Base-by-base conservation (phyloP, 2,888 invertebrate genomes). In the Cheiracanthium punctorium region DNA sequence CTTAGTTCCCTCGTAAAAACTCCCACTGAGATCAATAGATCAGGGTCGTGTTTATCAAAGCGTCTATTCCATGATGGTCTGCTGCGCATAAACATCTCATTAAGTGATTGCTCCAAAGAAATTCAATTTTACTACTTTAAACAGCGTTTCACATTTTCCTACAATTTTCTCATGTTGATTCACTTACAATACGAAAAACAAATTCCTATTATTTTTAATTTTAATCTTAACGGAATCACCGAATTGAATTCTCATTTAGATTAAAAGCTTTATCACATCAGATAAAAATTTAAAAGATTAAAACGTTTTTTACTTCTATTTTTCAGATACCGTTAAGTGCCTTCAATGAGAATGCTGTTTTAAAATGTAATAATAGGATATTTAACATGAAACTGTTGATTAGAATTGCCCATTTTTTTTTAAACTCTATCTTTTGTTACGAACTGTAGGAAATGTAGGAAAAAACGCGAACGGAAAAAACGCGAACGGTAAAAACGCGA, bases 141-240 rank as follows among this genome's bases (percentile, higher is more conserved):
- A 80, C 48, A 71, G 28, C 24, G 71, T 75, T 86, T 70, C 37
- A 80, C 64, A 71, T 33, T 75, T 86, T 80, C 75, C 71, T 79
- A 85, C 85, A 74, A 69, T 85, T 85, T 85, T 85, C 79, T 85
- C 37, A n/a, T n/a, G n/a, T n/a, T n/a, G n/a, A n/a, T 80, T 4
- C 64, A 33, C 73, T 43, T 37, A 37, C 29, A 64, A 64, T 8
- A 28, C 12, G 10, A 48, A 48, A 48, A 48, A 48, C 48, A 48
- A 48, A 48, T 17, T 48, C 17, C 17, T 17, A 10, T 17, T 2
- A 5, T 48, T 48, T 48, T 17, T 10, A 7, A 17, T 48, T 48
- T 48, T 48, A 48, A 48, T 48, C 48, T 48, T 48, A 17, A 48
- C 48, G 48, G 48, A 48, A 48, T 10, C 48, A 48, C 17, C 17